Evolutionary conservation across 2,113 vertebrate species (phyloP).

Genomic region (Sterrhoptilus dennistouni): DNA sequence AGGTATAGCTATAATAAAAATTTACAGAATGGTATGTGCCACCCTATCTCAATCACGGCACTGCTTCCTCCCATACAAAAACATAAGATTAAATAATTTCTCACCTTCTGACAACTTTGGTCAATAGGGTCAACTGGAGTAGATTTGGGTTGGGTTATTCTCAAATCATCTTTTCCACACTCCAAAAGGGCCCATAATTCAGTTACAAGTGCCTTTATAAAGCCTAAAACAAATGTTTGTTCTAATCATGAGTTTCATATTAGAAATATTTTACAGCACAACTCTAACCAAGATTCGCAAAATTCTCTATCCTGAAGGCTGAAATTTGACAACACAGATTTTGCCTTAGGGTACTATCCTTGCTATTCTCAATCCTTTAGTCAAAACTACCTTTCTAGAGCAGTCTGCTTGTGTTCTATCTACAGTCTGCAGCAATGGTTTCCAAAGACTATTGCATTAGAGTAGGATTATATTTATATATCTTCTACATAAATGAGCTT

Average conservation of each 20-base stretch:
- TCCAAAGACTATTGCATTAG: neutral
- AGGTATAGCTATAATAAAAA: neutral
- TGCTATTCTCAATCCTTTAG: neutral
- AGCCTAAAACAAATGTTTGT: conserved; percentile 75
- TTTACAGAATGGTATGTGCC: neutral
- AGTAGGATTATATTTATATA: neutral
- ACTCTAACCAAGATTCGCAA: neutral
- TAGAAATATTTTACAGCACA: neutral
- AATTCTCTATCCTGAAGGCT: neutral
- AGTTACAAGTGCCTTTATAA: conserved; percentile 81
- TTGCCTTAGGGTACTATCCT: neutral
- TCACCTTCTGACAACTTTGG: conserved; percentile 90
- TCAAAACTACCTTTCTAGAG: neutral
- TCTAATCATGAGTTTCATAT: neutral
- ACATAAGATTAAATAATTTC: neutral
- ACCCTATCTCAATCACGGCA: neutral
- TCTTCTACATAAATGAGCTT: neutral
- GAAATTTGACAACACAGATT: neutral
- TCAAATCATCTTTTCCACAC: conserved; percentile 86
- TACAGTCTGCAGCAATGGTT: neutral
- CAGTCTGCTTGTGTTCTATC: neutral
- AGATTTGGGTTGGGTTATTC: conserved; percentile 81
- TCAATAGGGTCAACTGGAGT: conserved; percentile 92
- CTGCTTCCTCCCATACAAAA: neutral
- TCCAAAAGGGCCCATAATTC: conserved; percentile 91